A percentile compares a stretch with the other conserved stretches of the same genome.
Evolutionary conservation across 2,797 vertebrate species (phyloP).

Genomic region (Poeciliopsis presidionis): DNA sequence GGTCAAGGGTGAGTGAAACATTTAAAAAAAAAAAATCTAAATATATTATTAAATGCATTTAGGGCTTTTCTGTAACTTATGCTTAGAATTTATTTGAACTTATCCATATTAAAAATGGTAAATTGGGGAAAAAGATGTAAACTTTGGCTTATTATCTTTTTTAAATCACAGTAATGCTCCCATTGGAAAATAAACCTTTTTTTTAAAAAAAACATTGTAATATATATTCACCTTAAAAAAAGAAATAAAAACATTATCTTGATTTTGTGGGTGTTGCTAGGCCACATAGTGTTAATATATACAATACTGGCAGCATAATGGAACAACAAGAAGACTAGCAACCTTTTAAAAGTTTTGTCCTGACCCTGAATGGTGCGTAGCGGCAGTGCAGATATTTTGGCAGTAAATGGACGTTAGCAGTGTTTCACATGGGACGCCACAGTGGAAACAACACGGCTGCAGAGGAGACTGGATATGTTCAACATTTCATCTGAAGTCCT

Average conservation of each 20-base stretch:
- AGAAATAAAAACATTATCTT: background rate
- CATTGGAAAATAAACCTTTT: background rate
- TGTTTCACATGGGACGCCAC: constrained; percentile 16
- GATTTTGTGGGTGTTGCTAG: background rate
- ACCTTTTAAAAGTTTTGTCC: constrained; percentile 60
- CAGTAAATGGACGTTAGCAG: constrained; percentile 53
- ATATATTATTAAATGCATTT: background rate
- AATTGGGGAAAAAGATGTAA: background rate
- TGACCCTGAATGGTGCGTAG: constrained; percentile 35
- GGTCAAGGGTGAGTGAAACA: background rate
- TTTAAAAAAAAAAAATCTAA: background rate
- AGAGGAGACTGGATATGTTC: constrained; percentile 6
- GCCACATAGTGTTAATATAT: constrained; percentile 25
- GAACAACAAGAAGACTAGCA: constrained; percentile 8
- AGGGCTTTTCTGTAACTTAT: background rate
- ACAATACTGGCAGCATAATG: constrained; percentile 22
- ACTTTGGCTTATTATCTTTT: background rate
- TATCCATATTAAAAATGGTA: background rate
- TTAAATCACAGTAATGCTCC: background rate
- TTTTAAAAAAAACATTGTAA: background rate
- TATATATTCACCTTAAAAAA: background rate
- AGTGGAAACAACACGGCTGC: background rate
- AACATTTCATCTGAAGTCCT: constrained; percentile 12
- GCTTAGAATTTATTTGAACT: background rate
- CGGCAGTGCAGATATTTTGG: constrained; percentile 65